Base-by-base conservation (phyloP, 2,888 invertebrate genomes). In the Sabellastarte sp. region DNA sequence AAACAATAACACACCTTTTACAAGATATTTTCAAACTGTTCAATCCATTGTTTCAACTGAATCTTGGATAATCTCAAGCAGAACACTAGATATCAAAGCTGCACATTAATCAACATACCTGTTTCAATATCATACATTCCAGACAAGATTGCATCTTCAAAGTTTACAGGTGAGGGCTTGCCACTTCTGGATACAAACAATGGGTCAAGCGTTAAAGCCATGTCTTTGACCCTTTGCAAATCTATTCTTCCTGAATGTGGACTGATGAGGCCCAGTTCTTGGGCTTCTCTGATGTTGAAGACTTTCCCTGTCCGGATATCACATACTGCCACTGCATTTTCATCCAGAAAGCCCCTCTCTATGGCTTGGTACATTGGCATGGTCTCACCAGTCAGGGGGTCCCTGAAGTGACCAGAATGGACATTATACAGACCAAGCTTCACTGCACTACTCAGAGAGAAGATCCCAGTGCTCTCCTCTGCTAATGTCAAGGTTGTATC, bases 251-350 rank as follows among this genome's bases (percentile, higher is more conserved):
- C 65, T 64, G 69, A 65, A 59, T 67, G 32, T 64, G 60, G n/a
- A 70, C 68, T 63, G 72, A 76, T 62, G 67, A 75, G 56, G 68
- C 74, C 55, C 52, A 73, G 68, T 77, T 89, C 89, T 30, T 96
- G 88, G 0, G 95, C 93, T 79, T 94, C 91, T 3, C 89, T 87
- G 55, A 96, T 87, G n/a, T 90, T 90, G 53, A 93, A 86, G 77
- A 89, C 89, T 53, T 87, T 87, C 75, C 93, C 93, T 59, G 89
- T 89, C 26, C n/a, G 55, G 10, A 71, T 62, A 59, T 73, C 67
- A 15, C 50, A 32, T 10, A 72, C 24, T 5, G 71, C 70, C 30
- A 64, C 50, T 20, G 29, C 59, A n/a, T 41, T 53, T 2, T 53
- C 29, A 60, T 70, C 67, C n/a, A 73, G 32, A 30, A 66, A 59